Percentiles rank a stretch among this genome's conserved stretches.
Evolutionary conservation across 2,797 vertebrate species (phyloP).

Genomic region (Chlorospingus semifuscus): DNA sequence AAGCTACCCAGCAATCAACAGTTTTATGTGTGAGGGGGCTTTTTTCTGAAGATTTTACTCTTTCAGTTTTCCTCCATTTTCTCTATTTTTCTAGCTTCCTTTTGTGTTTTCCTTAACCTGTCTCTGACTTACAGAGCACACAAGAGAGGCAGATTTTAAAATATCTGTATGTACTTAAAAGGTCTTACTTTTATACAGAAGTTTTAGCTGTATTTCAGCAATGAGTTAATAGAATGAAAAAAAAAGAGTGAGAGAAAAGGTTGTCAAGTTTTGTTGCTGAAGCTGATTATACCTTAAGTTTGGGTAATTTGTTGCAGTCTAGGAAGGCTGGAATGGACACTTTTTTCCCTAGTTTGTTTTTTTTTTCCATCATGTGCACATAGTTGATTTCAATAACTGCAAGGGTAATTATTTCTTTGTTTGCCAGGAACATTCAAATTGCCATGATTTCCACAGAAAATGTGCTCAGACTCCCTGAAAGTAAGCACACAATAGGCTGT

Average conservation of each 20-base stretch:
- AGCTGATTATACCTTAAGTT: neutral
- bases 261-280: neutral
- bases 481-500: constrained; percentile 1
- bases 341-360: neutral
- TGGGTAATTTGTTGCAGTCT: neutral
- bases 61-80: neutral
- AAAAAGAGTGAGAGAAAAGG: neutral
- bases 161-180: neutral
- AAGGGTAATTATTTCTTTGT: constrained; percentile 58
- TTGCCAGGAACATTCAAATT: constrained; percentile 52
- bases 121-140: neutral
- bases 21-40: neutral
- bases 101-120: neutral
- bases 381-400: neutral
- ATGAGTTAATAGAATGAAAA: neutral
- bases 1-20: neutral
- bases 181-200: neutral
- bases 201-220: neutral
- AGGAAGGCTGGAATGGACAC: neutral
- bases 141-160: neutral
- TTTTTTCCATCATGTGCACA: neutral
- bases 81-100: neutral
- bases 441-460: constrained; percentile 39
- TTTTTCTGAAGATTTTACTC: neutral
- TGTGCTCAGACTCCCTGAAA: constrained; percentile 14